phyloP scores from a whole-genome alignment of 2,113 vertebrate genomes.

The Lota lota region DNA sequence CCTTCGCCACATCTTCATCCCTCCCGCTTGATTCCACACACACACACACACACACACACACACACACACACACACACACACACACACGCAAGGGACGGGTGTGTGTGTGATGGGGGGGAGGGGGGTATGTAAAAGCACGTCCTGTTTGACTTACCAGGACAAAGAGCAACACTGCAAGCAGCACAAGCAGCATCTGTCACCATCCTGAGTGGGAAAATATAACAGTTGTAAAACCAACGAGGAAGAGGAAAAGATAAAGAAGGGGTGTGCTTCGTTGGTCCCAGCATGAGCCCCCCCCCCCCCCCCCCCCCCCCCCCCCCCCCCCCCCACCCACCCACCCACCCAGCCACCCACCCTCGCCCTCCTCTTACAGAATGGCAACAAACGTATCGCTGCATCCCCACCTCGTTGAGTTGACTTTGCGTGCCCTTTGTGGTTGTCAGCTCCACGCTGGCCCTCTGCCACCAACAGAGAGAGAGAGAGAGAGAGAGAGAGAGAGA shows the following conservation, averaged over 20 bases:
- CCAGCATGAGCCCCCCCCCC: constrained; percentile 13
- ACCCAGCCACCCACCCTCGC: no score
- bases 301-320: no score
- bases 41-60: no score
- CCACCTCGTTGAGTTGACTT: constrained; percentile 37
- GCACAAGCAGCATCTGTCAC: constrained; percentile 28
- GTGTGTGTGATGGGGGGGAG: neutral
- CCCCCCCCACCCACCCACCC: constrained; percentile 14
- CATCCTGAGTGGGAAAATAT: constrained; percentile 24
- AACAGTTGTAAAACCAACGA: constrained; percentile 37
- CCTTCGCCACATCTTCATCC: neutral
- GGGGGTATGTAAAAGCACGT: neutral
- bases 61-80: no score
- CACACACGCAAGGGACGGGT: no score
- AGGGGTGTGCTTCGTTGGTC: constrained; percentile 20
- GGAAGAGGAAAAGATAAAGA: neutral
- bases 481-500: no score
- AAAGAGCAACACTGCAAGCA: constrained; percentile 26
- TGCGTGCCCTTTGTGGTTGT: constrained; percentile 54
- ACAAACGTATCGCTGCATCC: constrained; percentile 42
- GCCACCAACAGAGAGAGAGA: constrained; percentile 19
- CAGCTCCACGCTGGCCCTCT: constrained; percentile 44
- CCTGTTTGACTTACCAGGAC: constrained; percentile 17
- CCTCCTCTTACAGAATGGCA: constrained; percentile 9
- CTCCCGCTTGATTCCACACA: no score